Evolutionary conservation across 2,888 invertebrate species (phyloP).

Genomic region (Polyommatus icarus): DNA sequence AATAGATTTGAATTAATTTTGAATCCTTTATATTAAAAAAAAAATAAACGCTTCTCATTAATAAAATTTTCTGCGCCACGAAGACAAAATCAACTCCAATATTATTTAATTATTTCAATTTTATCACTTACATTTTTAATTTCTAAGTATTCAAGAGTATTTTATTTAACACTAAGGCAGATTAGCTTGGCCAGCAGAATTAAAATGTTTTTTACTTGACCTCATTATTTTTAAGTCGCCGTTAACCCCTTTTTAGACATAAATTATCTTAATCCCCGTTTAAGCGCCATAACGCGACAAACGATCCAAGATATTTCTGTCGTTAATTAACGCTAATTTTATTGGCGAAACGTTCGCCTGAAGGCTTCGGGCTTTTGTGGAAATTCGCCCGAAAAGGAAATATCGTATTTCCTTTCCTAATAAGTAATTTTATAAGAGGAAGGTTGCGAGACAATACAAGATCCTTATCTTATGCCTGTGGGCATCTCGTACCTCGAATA

Average conservation of each 20-base stretch:
- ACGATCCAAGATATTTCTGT: slow-evolving; percentile 16
- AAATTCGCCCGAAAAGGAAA: not conserved
- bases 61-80: too few species aligned
- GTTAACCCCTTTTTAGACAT: slow-evolving; percentile 13
- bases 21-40: too few species aligned
- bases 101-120: too few species aligned
- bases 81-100: too few species aligned
- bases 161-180: not conserved
- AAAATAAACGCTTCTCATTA: too few species aligned
- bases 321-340: slow-evolving; percentile 18
- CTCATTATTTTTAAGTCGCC: not conserved
- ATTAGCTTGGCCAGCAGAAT: not conserved
- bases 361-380: not conserved
- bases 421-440: not conserved
- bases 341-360: slow-evolving; percentile 10
- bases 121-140: not conserved
- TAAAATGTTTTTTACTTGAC: not conserved
- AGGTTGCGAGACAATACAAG: not conserved
- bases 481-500: not conserved
- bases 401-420: slow-evolving; percentile 5
- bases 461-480: not conserved
- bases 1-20: too few species aligned
- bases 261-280: slow-evolving; percentile 26
- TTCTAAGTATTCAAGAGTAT: not conserved
- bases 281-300: slow-evolving; percentile 23